phyloP scores from a whole-genome alignment of 2,113 vertebrate genomes.

The Rhodinocichla rosea region DNA sequence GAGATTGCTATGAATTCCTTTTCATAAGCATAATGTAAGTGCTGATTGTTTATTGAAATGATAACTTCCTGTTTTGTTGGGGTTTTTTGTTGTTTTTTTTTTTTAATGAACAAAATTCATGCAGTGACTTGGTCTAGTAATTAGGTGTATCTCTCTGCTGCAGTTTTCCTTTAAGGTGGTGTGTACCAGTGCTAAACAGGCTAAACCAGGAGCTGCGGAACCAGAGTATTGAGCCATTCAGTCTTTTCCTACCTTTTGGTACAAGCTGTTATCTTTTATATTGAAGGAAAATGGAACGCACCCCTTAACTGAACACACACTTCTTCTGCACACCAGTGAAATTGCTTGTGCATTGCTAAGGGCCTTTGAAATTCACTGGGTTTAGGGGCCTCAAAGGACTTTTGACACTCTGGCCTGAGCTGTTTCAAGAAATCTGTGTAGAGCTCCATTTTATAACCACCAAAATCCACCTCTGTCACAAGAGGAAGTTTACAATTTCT shows the following conservation, averaged over 20 bases:
- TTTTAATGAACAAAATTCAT: not conserved
- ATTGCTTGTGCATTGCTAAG: not conserved
- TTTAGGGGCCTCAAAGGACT: constrained; percentile 36
- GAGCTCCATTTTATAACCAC: constrained; percentile 1
- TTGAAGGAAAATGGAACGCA: not conserved
- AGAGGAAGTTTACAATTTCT: constrained; percentile 68
- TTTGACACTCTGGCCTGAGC: constrained; percentile 63
- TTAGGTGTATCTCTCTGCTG: constrained; percentile 10
- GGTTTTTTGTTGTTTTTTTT: not conserved
- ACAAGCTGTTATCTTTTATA: not conserved
- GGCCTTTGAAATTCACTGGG: constrained; percentile 5
- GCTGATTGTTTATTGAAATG: not conserved
- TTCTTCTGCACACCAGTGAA: not conserved
- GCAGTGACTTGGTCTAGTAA: constrained; percentile 2
- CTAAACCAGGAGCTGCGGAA: not conserved
- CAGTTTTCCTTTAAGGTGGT: constrained; percentile 58
- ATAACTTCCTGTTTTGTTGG: not conserved
- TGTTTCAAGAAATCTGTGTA: not conserved
- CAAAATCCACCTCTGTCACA: constrained; percentile 37
- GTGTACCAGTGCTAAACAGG: not conserved
- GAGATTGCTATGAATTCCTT: constrained; percentile 1
- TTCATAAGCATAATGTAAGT: not conserved
- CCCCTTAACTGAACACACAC: not conserved
- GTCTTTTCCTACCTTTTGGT: constrained; percentile 13
- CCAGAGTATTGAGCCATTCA: constrained; percentile 27